Evolutionary conservation across 2,888 invertebrate species (phyloP).

Genomic region (Ennomos fuscantarius): DNA sequence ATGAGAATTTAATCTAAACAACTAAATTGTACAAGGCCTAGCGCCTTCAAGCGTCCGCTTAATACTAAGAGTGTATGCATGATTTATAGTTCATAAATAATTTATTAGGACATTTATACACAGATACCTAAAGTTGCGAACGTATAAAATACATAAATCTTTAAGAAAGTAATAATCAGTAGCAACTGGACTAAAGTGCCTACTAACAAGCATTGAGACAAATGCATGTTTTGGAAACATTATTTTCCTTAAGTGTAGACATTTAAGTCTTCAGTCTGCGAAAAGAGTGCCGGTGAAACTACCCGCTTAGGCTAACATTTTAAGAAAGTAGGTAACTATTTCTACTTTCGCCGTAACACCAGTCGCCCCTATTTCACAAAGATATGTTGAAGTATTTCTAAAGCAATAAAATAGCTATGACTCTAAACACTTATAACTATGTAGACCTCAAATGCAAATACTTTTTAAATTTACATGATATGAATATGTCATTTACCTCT

Average conservation of each 20-base stretch:
- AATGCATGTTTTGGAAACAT: conserved; percentile 77
- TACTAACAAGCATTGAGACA: conserved; percentile 67
- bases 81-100: conserved; percentile 82
- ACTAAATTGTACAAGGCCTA: conserved; percentile 79
- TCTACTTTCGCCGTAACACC: conserved; percentile 57
- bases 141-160: conserved; percentile 67
- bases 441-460: conserved; percentile 85
- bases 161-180: conserved; percentile 54
- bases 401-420: conserved; percentile 83
- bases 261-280: conserved; percentile 70
- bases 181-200: conserved; percentile 61
- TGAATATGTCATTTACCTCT: conserved; percentile 84
- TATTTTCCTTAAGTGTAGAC: conserved; percentile 48
- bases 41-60: conserved; percentile 73
- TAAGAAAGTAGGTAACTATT: conserved; percentile 49
- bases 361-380: conserved; percentile 77
- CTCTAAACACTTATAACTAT: conserved; percentile 82
- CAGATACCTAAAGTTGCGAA: conserved; percentile 65
- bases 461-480: conserved; percentile 84
- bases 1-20: conserved; percentile 79
- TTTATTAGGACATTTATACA: conserved; percentile 80
- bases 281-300: conserved; percentile 58
- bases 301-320: conserved; percentile 46
- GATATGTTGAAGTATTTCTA: conserved; percentile 84
- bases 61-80: conserved; percentile 84